phyloP scores from a whole-genome alignment of 2,113 vertebrate species.

The Tachysurus fulvidraco region DNA sequence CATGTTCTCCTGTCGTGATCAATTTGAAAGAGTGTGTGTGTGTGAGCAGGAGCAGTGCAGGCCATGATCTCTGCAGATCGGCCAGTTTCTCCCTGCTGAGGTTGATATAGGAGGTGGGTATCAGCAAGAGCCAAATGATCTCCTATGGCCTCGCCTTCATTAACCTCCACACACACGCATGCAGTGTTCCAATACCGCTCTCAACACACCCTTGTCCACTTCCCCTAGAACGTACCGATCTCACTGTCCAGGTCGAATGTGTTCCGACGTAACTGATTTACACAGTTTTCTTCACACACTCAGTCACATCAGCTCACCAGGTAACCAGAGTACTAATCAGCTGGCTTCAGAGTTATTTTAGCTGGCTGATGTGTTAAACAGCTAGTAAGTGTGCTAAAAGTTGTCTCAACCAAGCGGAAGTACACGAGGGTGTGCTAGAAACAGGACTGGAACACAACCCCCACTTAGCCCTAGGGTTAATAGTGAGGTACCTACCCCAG shows the following conservation, averaged over 20 bases:
- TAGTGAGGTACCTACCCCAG: conserved; percentile 66
- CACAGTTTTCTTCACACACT: not conserved
- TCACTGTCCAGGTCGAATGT: not conserved
- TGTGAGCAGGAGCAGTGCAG: conserved; percentile 66
- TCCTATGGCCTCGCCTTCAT: conserved; percentile 71
- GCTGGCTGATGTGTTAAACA: not conserved
- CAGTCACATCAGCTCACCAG: not conserved
- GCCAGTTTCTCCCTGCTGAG: conserved; percentile 67
- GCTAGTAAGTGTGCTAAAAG: not conserved
- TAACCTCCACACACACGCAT: conserved; percentile 62
- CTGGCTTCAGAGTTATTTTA: not conserved
- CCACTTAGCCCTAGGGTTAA: not conserved
- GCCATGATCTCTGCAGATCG: conserved; percentile 39
- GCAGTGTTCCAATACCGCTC: not conserved
- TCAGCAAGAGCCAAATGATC: conserved; percentile 69
- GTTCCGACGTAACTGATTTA: not conserved
- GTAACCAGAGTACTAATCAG: not conserved
- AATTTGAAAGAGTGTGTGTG: not conserved
- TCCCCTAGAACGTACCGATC: not conserved
- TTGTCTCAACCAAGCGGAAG: not conserved
- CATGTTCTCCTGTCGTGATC: not conserved
- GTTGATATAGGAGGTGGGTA: conserved; percentile 73
- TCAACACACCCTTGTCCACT: not conserved
- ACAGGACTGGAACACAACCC: conserved; percentile 13
- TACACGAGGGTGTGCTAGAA: not conserved